These are phyloP conservation scores for Musca vetustissima DNA, from an alignment of 1,140 invertebrate species.

Conservation along the genomic window DNA sequence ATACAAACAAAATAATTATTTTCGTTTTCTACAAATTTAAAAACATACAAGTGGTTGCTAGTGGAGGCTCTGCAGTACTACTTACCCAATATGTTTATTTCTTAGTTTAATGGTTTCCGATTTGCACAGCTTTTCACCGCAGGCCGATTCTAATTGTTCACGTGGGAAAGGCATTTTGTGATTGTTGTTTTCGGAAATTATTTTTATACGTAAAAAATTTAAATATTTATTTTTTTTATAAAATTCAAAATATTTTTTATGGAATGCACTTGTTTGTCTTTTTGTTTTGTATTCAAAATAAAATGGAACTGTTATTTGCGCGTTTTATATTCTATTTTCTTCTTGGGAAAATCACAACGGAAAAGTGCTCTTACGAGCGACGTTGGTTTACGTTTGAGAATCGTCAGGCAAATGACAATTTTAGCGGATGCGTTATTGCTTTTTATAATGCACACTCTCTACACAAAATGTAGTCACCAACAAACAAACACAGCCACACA, in stretches of 20 bases:
- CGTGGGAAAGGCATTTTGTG: conserved; percentile 47
- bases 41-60: no score
- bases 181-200: neutral
- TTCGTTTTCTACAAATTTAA: no score
- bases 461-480: neutral
- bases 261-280: no score
- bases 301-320: no score
- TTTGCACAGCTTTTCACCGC: conserved; percentile 70
- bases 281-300: no score
- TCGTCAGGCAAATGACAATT: conserved; percentile 18
- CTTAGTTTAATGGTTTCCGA: conserved; percentile 75
- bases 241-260: no score
- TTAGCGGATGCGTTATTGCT: conserved; percentile 8
- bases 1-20: no score
- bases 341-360: neutral
- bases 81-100: conserved; percentile 80
- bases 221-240: neutral
- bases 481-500: neutral
- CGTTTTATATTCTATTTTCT: no score
- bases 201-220: neutral
- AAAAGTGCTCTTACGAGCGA: neutral
- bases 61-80: neutral
- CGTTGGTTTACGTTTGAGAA: conserved; percentile 11
- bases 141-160: conserved; percentile 53
- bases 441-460: conserved; percentile 11